Evolutionary conservation across 1,140 invertebrate species (phyloP).

Genomic region (Mylabris phalerata): DNA sequence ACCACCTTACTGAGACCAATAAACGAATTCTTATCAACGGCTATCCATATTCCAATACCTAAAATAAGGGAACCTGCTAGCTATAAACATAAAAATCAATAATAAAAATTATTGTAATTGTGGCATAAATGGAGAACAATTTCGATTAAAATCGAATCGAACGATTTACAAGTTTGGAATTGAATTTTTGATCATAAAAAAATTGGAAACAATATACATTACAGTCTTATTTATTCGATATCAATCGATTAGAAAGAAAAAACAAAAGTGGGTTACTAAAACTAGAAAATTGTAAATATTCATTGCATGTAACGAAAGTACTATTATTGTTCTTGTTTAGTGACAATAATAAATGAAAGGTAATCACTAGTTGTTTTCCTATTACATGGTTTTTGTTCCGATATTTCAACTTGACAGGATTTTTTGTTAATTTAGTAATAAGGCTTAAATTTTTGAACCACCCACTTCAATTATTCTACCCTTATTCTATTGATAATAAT

Average conservation of each 20-base stretch:
- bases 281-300: too few species aligned
- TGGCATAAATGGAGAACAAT: constrained; percentile 5
- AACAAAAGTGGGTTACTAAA: too few species aligned
- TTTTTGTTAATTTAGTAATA: too few species aligned
- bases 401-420: too few species aligned
- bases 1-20: constrained; percentile 54
- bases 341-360: neutral
- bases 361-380: neutral
- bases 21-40: constrained; percentile 61
- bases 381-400: too few species aligned
- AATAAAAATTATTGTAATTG: neutral
- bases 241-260: too few species aligned
- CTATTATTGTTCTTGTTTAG: neutral
- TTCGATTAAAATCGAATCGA: neutral
- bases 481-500: too few species aligned
- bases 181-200: too few species aligned
- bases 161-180: neutral
- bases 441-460: neutral
- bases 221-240: neutral
- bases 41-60: constrained; percentile 69
- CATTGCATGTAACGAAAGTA: neutral
- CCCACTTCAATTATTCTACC: neutral
- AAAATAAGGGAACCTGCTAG: constrained; percentile 65
- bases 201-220: neutral
- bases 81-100: constrained; percentile 47